Percentiles rank a stretch among this genome's conserved stretches.
These are phyloP conservation scores for Spinibarbus caldwelli DNA, from an alignment of 2,797 vertebrate genomes.

Conservation along the genomic window DNA sequence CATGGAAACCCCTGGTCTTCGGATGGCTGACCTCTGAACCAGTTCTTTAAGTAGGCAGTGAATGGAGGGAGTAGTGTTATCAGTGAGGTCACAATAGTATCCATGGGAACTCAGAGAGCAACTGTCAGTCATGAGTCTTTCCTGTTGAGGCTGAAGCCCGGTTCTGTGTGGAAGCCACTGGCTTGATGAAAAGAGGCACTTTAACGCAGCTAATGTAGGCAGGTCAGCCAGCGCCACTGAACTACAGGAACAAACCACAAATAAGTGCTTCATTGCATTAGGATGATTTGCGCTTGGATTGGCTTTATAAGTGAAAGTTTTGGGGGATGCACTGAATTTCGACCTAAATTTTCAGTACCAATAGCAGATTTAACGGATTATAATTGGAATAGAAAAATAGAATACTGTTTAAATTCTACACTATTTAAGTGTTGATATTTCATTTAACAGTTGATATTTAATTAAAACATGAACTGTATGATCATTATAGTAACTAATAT, in stretches of 20 bases:
- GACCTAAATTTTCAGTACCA: not conserved
- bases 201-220: conserved; percentile 25
- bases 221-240: conserved; percentile 16
- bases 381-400: not conserved
- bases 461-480: not conserved
- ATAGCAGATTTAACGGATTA: not conserved
- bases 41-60: conserved; percentile 59
- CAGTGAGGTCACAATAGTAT: conserved; percentile 51
- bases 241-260: conserved; percentile 19
- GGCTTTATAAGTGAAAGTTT: not conserved
- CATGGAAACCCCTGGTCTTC: conserved; percentile 73
- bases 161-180: conserved; percentile 37
- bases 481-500: not conserved
- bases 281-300: not conserved
- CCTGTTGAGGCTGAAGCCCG: conserved; percentile 31
- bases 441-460: not conserved
- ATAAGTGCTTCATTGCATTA: not conserved
- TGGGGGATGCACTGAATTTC: not conserved
- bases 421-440: not conserved
- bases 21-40: conserved; percentile 76
- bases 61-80: conserved; percentile 52
- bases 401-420: not conserved
- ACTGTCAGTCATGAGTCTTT: conserved; percentile 42
- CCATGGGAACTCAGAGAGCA: conserved; percentile 48
- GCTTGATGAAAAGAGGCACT: conserved; percentile 36